Evolutionary conservation across 2,888 invertebrate species (phyloP).

Genomic region (Diplolepis rosae): DNA sequence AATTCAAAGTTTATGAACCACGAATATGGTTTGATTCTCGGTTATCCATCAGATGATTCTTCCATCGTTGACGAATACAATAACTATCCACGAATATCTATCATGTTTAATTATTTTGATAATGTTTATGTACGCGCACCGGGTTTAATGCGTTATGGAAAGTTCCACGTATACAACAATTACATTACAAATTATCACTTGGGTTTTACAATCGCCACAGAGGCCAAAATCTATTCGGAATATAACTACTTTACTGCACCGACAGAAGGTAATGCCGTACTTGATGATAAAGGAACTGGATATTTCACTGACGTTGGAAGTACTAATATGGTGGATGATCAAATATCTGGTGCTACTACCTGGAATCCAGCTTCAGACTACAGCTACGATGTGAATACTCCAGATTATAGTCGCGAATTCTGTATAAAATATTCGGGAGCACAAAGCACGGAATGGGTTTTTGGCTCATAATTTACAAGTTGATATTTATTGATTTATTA

Average conservation of each 20-base stretch:
- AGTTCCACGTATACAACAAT: background rate
- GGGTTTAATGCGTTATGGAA: background rate
- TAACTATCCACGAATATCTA: background rate
- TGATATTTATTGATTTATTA: too few relatives aligned
- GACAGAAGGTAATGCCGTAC: too few relatives aligned
- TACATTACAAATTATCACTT: background rate
- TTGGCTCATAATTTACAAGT: too few relatives aligned
- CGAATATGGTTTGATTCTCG: background rate
- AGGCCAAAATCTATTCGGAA: background rate
- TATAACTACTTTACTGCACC: background rate
- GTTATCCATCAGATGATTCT: background rate
- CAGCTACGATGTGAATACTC: background rate
- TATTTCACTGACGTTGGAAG: background rate
- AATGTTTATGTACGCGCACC: background rate
- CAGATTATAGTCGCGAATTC: background rate
- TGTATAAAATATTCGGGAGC: background rate
- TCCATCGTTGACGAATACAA: background rate
- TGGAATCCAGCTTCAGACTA: background rate
- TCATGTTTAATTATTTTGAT: background rate
- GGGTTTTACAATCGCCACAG: background rate
- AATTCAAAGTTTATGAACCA: background rate
- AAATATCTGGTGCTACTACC: background rate
- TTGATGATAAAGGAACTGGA: too few relatives aligned
- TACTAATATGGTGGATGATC: background rate
- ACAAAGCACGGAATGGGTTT: background rate